A percentile compares a stretch with the other conserved stretches of the same genome.
Evolutionary conservation across 2,113 vertebrate species (phyloP).

Genomic region (Capreolus pygargus): DNA sequence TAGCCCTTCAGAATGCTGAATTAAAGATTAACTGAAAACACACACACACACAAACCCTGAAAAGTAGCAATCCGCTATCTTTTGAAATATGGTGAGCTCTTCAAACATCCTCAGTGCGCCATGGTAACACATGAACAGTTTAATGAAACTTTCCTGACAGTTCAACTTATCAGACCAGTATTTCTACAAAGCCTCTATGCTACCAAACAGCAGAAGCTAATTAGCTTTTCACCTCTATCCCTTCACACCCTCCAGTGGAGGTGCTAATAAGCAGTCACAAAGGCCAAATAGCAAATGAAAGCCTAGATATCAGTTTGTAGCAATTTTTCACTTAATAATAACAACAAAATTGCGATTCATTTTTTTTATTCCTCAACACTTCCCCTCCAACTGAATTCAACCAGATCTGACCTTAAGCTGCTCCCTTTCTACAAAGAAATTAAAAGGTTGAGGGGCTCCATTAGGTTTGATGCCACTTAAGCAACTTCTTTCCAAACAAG

Average conservation of each 20-base stretch:
- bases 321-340: constrained; percentile 26
- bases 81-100: not conserved
- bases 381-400: constrained; percentile 23
- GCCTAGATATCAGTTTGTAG: not conserved
- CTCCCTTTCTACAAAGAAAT: not conserved
- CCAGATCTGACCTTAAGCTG: constrained; percentile 1
- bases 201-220: constrained; percentile 33
- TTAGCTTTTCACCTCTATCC: constrained; percentile 12
- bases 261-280: constrained; percentile 53
- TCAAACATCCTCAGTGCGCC: constrained; percentile 35
- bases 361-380: constrained; percentile 39
- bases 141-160: constrained; percentile 24
- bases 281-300: constrained; percentile 41
- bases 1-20: not conserved
- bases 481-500: constrained; percentile 53
- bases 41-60: not conserved
- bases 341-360: constrained; percentile 30
- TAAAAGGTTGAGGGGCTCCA: constrained; percentile 16
- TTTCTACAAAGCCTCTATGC: constrained; percentile 37
- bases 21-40: not conserved
- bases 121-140: not conserved
- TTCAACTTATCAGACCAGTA: constrained; percentile 29
- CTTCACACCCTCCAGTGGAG: constrained; percentile 45
- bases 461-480: constrained; percentile 31
- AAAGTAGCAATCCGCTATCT: not conserved